phyloP scores from a whole-genome alignment of 2,888 invertebrate species.

The Meliscaeva auricollis region DNA sequence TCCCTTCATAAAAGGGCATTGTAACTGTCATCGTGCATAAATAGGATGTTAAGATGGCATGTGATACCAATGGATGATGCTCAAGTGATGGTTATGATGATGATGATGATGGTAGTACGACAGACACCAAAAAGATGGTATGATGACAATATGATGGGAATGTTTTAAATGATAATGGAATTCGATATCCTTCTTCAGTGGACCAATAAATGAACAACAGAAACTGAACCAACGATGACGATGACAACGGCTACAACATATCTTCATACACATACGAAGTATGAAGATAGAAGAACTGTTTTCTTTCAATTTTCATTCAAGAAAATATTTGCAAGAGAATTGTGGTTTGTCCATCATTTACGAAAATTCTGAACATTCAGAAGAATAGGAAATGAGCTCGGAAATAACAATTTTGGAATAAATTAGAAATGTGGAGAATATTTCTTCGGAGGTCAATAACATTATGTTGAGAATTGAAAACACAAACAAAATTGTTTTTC shows the following conservation, averaged over 20 bases:
- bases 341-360: no score
- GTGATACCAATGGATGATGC: conserved; percentile 41
- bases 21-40: conserved; percentile 43
- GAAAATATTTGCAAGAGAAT: not conserved
- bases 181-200: conserved; percentile 47
- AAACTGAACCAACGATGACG: not conserved
- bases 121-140: no score
- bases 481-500: no score
- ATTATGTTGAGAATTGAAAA: no score
- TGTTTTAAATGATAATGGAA: conserved; percentile 60
- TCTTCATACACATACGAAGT: no score
- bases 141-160: conserved; percentile 43
- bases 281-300: conserved; percentile 11
- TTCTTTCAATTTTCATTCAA: conserved; percentile 49
- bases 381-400: no score
- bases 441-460: no score
- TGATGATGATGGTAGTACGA: no score
- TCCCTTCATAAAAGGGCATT: conserved; percentile 70
- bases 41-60: conserved; percentile 45
- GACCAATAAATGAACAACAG: conserved; percentile 30
- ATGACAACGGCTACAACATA: not conserved
- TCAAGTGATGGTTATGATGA: conserved; percentile 21
- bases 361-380: no score
- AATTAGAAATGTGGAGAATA: not conserved
- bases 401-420: no score